Percentiles rank a stretch among this genome's conserved stretches.
Conservation (phyloP, 2,797 vertebrate genomes). For the Muraenolepis orangiensis region DNA sequence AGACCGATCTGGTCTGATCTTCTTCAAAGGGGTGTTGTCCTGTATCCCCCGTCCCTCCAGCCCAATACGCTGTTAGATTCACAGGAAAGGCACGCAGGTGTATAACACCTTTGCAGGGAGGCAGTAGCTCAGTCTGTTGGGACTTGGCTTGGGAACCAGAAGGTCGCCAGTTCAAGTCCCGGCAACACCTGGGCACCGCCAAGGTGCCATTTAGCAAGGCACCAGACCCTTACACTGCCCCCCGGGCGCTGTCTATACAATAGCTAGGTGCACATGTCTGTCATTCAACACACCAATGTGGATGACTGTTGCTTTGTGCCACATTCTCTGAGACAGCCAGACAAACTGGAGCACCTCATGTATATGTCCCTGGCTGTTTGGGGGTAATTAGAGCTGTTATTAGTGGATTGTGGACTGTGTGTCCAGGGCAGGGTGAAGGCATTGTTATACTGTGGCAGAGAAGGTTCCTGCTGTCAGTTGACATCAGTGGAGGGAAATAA, state of each 20-base stretch:
- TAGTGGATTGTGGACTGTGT: background rate
- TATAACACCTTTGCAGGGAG: too few species aligned
- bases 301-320: background rate
- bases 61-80: background rate
- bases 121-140: too few species aligned
- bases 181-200: too few species aligned
- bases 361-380: background rate
- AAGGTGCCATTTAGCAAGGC: too few species aligned
- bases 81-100: background rate
- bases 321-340: background rate
- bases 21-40: background rate
- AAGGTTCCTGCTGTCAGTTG: background rate
- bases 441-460: too few species aligned
- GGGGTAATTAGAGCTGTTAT: background rate
- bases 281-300: background rate
- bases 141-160: too few species aligned
- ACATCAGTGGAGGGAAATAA: background rate
- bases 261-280: background rate
- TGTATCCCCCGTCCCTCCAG: background rate
- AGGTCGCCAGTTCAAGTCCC: too few species aligned
- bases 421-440: too few species aligned
- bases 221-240: too few species aligned
- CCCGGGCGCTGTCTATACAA: too few species aligned
- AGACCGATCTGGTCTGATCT: background rate
- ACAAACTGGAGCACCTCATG: background rate